Percentiles rank a stretch among this genome's conserved stretches.
Conservation (phyloP, 2,797 vertebrate species). For the Lacerta bilineata region DNA sequence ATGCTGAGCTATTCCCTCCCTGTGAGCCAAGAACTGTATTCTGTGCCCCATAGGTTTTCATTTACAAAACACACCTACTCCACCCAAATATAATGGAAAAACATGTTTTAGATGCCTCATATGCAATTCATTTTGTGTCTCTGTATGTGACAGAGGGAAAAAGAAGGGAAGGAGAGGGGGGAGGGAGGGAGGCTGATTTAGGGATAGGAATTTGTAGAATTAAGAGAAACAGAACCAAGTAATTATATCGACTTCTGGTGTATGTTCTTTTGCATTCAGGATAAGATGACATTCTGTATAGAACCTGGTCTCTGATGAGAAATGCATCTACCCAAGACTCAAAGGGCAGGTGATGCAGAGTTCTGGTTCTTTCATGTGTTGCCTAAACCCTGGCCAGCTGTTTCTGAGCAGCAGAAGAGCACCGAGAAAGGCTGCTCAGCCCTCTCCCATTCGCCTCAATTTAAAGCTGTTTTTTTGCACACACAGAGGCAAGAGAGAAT, state of each 20-base stretch:
- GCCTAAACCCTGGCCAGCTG: too few species aligned
- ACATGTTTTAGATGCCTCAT: neutral
- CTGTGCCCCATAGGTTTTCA: neutral
- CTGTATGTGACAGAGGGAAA: neutral
- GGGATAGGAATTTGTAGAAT: neutral
- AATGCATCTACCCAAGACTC: neutral
- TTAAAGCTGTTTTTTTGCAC: neutral
- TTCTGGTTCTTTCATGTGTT: neutral
- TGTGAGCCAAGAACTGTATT: neutral
- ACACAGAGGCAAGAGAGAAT: neutral
- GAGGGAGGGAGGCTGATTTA: neutral
- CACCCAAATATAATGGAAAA: neutral
- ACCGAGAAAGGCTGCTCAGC: neutral
- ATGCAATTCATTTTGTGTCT: neutral
- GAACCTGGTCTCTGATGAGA: neutral
- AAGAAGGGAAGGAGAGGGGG: too few species aligned
- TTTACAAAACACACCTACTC: neutral
- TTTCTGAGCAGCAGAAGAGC: too few species aligned
- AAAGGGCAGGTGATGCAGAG: neutral
- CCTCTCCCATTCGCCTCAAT: neutral
- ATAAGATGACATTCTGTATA: neutral
- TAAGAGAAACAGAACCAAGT: constrained; percentile 1
- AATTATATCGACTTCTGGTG: neutral
- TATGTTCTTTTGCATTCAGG: neutral
- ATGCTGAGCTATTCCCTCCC: neutral